Base-by-base conservation (phyloP, 2,797 vertebrate genomes). In the Astyanax mexicanus region DNA sequence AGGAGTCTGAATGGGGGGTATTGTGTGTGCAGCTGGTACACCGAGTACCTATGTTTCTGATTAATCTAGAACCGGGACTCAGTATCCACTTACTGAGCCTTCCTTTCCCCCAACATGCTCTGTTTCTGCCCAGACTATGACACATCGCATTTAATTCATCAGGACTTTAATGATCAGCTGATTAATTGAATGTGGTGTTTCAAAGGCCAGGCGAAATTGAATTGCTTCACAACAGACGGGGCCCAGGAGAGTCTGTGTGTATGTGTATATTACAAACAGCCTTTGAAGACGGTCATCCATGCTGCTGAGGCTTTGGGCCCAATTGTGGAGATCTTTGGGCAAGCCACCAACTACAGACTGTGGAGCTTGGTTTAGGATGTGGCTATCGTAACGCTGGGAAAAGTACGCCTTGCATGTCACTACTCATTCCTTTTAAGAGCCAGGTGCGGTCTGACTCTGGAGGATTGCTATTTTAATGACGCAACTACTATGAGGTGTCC, bases 1-100 rank as follows among this genome's bases (percentile, higher is more conserved):
- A 38, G 38, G 55, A 62, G 52, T 55, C 40, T 69, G 71, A 80
- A 73, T 75, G 75, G 60, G 66, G 54, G 35, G 52, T 45, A 75
- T 71, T 71, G 74, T 72, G 74, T 57, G 62, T 68, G 65, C 67
- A 62, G 42, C 72, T 67, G 32, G 70, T 71, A 54, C 15, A 19
- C 52, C 11, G 40, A 69, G 61, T 68, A 51, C 45, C 40, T 29
- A 29, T 73, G 55, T 47, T 40, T 55, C 69, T 68, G 60, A 70
- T 79, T 70, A 71, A 51, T 58, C 44, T 47, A 69, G 40, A 70
- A 35, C 62, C 10, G 12, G 68, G 62, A 9, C 61, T 17, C 15
- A 8, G 12, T 12, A 13, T 35, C 38, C 55, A 32, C 15, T 47
- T 47, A 25, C 13, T 11, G 12, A 23, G 62, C 29, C 12, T 23